A percentile compares a stretch with the other conserved stretches of the same genome.
Conservation (phyloP, 2,113 vertebrate genomes). For the Coptodon bakossiorum region DNA sequence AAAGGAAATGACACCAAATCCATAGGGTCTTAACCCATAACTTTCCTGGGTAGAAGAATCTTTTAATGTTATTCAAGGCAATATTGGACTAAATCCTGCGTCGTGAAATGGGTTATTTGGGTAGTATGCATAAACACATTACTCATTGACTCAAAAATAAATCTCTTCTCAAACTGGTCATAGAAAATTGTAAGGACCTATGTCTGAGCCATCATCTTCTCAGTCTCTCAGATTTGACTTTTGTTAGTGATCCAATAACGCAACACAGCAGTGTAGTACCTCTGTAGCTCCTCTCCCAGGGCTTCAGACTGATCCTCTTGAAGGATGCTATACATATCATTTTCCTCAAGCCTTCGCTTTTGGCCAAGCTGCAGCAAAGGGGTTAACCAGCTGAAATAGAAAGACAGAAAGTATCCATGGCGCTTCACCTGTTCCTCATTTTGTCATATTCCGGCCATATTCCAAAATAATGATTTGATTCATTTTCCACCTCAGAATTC, state of each 20-base stretch:
- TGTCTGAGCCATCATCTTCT: background rate
- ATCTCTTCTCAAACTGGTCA: background rate
- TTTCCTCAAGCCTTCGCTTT: slow-evolving; percentile 81
- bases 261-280: slow-evolving; percentile 55
- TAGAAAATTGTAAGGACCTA: background rate
- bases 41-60: background rate
- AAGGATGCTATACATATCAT: slow-evolving; percentile 85
- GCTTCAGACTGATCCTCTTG: slow-evolving; percentile 79
- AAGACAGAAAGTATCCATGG: background rate
- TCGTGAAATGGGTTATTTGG: background rate
- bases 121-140: background rate
- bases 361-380: slow-evolving; percentile 82
- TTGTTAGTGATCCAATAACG: background rate
- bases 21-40: background rate
- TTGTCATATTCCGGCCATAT: background rate
- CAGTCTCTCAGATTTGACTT: background rate
- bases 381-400: slow-evolving; percentile 81
- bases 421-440: background rate
- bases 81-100: background rate
- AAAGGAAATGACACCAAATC: background rate
- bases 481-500: background rate
- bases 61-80: background rate
- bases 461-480: background rate
- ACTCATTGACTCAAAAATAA: background rate
- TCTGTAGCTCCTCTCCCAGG: slow-evolving; percentile 82